Evolutionary conservation across 1,140 invertebrate species (phyloP).

Genomic region (Tetramorium parvispinum): DNA sequence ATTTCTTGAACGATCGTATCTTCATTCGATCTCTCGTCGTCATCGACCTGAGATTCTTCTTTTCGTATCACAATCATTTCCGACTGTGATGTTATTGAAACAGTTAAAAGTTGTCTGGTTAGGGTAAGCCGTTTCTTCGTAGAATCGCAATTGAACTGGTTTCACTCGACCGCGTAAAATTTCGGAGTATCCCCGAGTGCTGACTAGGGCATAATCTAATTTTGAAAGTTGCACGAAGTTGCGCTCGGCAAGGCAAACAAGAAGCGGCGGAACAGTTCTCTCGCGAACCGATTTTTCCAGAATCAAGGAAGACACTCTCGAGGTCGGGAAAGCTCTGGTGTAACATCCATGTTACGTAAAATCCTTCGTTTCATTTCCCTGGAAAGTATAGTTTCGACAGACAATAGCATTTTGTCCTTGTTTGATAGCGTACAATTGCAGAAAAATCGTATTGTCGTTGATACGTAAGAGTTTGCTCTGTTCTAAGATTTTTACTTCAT

Average conservation of each 20-base stretch:
- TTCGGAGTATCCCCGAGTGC: slow-evolving; percentile 48
- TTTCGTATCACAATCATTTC: slow-evolving; percentile 30
- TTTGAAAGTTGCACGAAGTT: slow-evolving; percentile 55
- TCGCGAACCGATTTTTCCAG: slow-evolving; percentile 54
- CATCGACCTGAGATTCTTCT: neutral
- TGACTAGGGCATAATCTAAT: slow-evolving; percentile 60
- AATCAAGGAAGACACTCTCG: slow-evolving; percentile 24
- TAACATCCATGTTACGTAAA: slow-evolving; percentile 49
- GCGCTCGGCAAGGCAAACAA: slow-evolving; percentile 49
- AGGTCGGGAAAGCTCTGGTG: slow-evolving; percentile 6
- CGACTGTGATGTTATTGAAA: slow-evolving; percentile 19
- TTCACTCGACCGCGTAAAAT: slow-evolving; percentile 57
- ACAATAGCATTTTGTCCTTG: neutral
- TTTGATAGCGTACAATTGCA: slow-evolving; percentile 6
- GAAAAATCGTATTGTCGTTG: neutral
- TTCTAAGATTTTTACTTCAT: neutral
- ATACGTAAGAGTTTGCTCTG: neutral
- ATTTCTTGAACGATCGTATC: slow-evolving; percentile 13
- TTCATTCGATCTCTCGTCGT: neutral
- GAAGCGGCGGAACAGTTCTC: slow-evolving; percentile 47
- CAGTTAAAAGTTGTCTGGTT: slow-evolving; percentile 26
- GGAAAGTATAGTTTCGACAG: slow-evolving; percentile 17
- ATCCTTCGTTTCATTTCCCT: slow-evolving; percentile 43
- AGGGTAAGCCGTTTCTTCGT: neutral
- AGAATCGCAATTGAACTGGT: slow-evolving; percentile 54